A percentile compares a stretch with the other conserved stretches of the same genome.
phyloP scores from a whole-genome alignment of 2,797 vertebrate genomes.

The Sebastes elongatus region DNA sequence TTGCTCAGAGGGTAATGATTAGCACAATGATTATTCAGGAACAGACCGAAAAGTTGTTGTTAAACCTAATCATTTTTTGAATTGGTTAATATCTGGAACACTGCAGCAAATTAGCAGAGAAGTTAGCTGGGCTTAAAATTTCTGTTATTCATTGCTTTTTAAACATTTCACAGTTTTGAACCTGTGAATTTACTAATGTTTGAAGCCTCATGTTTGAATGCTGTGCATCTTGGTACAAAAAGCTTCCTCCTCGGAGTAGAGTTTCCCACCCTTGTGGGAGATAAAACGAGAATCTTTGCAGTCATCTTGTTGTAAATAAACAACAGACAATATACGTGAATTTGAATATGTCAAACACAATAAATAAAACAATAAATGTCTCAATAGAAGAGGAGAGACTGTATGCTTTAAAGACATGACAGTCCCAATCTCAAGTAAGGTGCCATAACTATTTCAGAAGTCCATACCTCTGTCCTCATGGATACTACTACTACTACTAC shows the following conservation, averaged over 20 bases:
- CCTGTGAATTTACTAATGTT: background rate
- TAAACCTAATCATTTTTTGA: background rate
- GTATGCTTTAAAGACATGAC: background rate
- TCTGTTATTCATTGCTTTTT: background rate
- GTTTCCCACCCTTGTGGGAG: background rate
- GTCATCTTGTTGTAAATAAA: background rate
- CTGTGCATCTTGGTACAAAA: background rate
- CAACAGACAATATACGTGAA: background rate
- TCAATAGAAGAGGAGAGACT: background rate
- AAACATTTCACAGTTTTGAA: background rate
- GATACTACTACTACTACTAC: too few relatives aligned
- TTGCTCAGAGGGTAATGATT: too few relatives aligned
- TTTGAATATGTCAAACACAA: background rate
- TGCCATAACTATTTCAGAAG: background rate
- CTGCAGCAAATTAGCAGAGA: background rate
- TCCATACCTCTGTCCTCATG: background rate
- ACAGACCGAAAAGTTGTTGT: background rate
- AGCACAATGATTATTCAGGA: background rate
- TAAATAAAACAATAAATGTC: background rate
- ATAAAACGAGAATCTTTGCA: background rate
- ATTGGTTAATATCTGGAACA: background rate
- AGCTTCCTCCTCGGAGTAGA: background rate
- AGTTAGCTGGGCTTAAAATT: background rate
- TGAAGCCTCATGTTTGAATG: background rate
- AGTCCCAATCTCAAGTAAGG: background rate